Base-by-base conservation (phyloP, 2,888 invertebrate species). In the Crepidodera aurea region DNA sequence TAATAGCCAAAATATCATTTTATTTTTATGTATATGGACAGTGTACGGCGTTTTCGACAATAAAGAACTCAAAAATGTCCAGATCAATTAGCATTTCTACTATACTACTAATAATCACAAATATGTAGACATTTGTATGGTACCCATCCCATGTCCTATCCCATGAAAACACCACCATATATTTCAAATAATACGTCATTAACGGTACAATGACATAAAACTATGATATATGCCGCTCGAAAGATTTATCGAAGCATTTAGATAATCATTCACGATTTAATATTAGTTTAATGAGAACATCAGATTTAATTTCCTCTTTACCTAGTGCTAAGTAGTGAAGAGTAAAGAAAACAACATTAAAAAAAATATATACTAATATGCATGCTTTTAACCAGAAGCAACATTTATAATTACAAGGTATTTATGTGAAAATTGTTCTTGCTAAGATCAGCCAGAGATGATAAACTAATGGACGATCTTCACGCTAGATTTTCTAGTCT, bases 281-380 rank as follows among this genome's bases (percentile, higher is more conserved):
- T 40, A 40, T 40, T 40, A 16, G 10, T 40, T 40, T 40, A 40
- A 40, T 40, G 40, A 40, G 40, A 40, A 40, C 18, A 40, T 40
- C 16, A 2, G 18, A 18, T 40, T 40, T 18, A 40, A 40, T 40
- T 40, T 18, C 40, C 18, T 40, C 40, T 18, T 40, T 40, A 40
- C 16, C 4, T 13, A 10, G 40, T 40, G 18, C 8, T 40, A 18
- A 18, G 10, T 18, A 34, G 2, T 34, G 12, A 34, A 34, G 34
- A 34, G 3, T 34, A n/a, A 34, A 34, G 3, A n/a, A 34, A 34
- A 34, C 34, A 34, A 34, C 34, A 34, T 13, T 34, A 34, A 34
- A 34, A 34, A n/a, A n/a, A n/a, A n/a, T n/a, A 34, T 34, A 5
- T 3, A 34, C 34, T 34, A 34, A 34, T 34, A 34, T 34, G 34